Conservation (phyloP, 2,113 vertebrate genomes). For the Pristiophorus japonicus region DNA sequence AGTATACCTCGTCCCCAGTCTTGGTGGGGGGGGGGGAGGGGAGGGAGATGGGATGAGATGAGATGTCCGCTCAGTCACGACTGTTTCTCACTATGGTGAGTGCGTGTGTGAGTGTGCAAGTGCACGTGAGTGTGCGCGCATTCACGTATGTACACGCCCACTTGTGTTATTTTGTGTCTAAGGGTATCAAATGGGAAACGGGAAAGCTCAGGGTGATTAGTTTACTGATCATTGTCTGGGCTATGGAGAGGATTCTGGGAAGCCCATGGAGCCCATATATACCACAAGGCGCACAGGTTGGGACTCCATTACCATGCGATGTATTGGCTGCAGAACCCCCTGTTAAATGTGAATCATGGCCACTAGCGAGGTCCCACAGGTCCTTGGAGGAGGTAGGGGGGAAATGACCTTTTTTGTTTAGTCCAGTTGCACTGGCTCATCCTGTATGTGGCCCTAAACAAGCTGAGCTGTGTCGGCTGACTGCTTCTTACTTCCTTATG, state of each 20-base stretch:
- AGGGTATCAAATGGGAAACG: neutral
- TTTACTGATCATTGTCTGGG: neutral
- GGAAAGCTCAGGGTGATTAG: neutral
- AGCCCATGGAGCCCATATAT: neutral
- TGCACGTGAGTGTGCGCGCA: neutral
- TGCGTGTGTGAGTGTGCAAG: no score
- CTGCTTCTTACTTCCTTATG: neutral
- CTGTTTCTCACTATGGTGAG: neutral
- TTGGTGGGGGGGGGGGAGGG: no score
- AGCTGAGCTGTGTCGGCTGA: neutral
- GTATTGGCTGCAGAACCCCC: neutral
- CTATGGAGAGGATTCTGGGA: neutral
- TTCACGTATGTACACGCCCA: neutral
- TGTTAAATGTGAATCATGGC: neutral
- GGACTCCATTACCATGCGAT: neutral
- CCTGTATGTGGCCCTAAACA: neutral
- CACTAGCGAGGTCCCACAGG: neutral
- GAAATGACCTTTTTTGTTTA: neutral
- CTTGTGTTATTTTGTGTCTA: neutral
- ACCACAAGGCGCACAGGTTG: neutral
- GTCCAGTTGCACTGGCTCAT: neutral
- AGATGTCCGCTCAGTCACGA: neutral
- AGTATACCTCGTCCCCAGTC: neutral
- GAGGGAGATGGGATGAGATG: no score
- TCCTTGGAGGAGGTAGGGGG: neutral